These are phyloP conservation scores for Dicranocentrus wangi DNA, from an alignment of 2,888 invertebrate genomes.

Conservation along the genomic window DNA sequence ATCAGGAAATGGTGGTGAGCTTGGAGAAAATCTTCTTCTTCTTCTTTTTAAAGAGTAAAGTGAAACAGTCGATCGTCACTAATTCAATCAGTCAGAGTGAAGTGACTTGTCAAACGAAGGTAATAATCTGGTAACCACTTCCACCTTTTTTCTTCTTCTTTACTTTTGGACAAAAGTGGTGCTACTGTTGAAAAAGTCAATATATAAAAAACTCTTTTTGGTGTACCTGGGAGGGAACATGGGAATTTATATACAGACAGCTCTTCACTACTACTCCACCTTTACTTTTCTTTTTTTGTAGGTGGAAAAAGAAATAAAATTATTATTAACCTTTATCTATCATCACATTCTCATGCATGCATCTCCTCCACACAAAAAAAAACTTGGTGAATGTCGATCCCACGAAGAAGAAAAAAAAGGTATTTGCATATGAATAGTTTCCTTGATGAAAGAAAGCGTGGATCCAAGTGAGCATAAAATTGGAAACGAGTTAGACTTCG, in stretches of 20 bases:
- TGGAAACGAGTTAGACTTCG: slow-evolving; percentile 24
- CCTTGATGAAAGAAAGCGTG: neutral
- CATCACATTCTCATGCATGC: slow-evolving; percentile 26
- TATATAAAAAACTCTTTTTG: too few species aligned
- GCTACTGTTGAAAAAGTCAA: too few species aligned
- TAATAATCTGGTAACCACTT: slow-evolving; percentile 28
- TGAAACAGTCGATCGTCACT: slow-evolving; percentile 4
- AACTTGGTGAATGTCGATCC: too few species aligned
- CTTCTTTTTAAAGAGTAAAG: too few species aligned
- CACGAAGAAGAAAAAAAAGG: too few species aligned
- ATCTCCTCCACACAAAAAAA: too few species aligned
- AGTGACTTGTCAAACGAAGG: neutral
- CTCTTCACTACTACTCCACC: too few species aligned
- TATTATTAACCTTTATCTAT: slow-evolving; percentile 38
- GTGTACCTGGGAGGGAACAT: too few species aligned
- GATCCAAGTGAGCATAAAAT: slow-evolving; percentile 51
- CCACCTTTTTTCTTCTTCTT: slow-evolving; percentile 1
- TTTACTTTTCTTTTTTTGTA: slow-evolving; percentile 1
- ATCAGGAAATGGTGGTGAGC: too few species aligned
- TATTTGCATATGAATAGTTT: too few species aligned
- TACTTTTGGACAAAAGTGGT: neutral
- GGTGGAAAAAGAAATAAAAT: slow-evolving; percentile 9
- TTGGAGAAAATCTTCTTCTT: too few species aligned
- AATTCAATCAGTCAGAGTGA: neutral
- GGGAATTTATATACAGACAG: too few species aligned